Evolutionary conservation across 1,140 invertebrate species (phyloP).

Genomic region (Drosophila insularis): DNA sequence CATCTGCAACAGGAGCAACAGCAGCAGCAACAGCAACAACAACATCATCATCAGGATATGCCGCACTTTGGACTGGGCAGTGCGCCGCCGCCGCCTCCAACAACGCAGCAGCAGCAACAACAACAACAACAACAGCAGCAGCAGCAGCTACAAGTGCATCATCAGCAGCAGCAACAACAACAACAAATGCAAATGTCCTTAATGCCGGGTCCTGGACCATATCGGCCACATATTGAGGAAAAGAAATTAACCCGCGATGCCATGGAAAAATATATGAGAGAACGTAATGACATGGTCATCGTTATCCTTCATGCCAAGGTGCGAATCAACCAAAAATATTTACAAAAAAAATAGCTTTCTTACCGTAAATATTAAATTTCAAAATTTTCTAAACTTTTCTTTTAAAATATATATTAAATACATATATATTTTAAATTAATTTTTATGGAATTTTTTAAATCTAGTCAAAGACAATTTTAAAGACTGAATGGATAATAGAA

Average conservation of each 20-base stretch:
- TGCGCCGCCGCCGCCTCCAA: slow-evolving; percentile 80
- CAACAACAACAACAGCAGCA: slow-evolving; percentile 72
- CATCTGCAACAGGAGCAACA: slow-evolving; percentile 29
- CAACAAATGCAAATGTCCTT: slow-evolving; percentile 76
- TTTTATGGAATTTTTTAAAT: too few relatives aligned
- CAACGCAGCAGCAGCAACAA: slow-evolving; percentile 83
- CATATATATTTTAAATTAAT: too few relatives aligned
- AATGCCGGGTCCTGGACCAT: slow-evolving; percentile 82
- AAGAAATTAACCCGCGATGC: slow-evolving; percentile 94
- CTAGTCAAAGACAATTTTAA: too few relatives aligned
- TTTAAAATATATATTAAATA: too few relatives aligned
- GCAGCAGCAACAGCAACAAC: slow-evolving; percentile 39
- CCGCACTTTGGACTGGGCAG: slow-evolving; percentile 79
- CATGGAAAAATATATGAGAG: slow-evolving; percentile 97
- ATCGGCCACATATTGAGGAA: slow-evolving; percentile 86
- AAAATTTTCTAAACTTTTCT: too few relatives aligned
- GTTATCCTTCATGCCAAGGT: slow-evolving; percentile 98
- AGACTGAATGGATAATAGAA: too few relatives aligned
- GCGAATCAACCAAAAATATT: slow-evolving; percentile 12
- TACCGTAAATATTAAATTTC: too few relatives aligned
- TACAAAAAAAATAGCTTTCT: too few relatives aligned
- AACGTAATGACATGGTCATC: slow-evolving; percentile 97
- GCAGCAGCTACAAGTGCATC: slow-evolving; percentile 64
- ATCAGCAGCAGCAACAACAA: slow-evolving; percentile 67
- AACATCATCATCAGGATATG: slow-evolving; percentile 71